Percentiles rank a stretch among this genome's conserved stretches.
phyloP scores from a whole-genome alignment of 2,888 invertebrate genomes.

The Myathropa florea region DNA sequence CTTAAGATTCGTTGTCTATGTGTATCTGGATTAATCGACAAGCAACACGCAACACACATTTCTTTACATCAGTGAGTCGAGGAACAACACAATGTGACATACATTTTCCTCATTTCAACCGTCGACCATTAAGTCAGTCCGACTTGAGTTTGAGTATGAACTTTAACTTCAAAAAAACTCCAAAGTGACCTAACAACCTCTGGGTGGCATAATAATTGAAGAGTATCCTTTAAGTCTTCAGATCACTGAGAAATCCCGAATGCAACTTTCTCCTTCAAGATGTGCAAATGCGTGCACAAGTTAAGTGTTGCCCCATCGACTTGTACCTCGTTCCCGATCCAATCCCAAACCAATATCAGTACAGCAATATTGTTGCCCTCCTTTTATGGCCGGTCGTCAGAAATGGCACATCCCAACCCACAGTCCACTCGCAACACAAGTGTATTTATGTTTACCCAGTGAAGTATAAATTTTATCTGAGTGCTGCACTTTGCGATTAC shows the following conservation, averaged over 20 bases:
- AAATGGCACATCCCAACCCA: background rate
- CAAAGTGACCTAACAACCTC: too few relatives aligned
- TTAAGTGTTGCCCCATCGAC: background rate
- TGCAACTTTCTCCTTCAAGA: background rate
- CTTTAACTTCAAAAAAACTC: too few relatives aligned
- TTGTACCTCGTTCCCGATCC: background rate
- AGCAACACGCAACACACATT: too few relatives aligned
- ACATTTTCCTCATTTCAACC: too few relatives aligned
- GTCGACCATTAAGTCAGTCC: too few relatives aligned
- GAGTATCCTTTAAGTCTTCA: too few relatives aligned
- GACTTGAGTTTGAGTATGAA: too few relatives aligned
- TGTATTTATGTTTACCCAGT: constrained; percentile 33
- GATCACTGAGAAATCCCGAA: background rate
- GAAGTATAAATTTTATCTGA: constrained; percentile 55
- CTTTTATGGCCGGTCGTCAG: background rate
- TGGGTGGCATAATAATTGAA: too few relatives aligned
- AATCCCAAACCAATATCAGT: background rate
- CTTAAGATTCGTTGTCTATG: too few relatives aligned
- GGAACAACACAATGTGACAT: too few relatives aligned
- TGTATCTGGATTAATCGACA: too few relatives aligned
- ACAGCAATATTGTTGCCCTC: background rate
- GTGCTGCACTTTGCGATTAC: constrained; percentile 63
- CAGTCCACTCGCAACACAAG: background rate
- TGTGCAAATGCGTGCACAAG: background rate
- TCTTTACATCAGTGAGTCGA: too few relatives aligned